A percentile compares a stretch with the other conserved stretches of the same genome.
Conservation (phyloP, 2,113 vertebrate species). For the Crotalus tigris region DNA sequence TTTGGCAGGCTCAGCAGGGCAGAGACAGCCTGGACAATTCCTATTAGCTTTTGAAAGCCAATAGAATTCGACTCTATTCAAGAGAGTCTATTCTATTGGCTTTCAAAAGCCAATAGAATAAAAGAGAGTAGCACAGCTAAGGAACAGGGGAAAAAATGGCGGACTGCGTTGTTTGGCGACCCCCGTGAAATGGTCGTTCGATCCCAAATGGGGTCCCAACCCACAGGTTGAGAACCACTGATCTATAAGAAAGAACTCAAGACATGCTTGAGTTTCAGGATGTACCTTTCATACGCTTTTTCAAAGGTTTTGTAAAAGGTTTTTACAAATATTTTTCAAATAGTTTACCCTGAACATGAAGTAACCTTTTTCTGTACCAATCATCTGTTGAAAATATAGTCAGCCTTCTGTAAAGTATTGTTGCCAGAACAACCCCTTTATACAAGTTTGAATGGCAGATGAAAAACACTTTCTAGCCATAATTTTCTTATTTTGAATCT, state of each 20-base stretch:
- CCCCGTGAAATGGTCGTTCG: too few species aligned
- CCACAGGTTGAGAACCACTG: too few species aligned
- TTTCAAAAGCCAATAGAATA: too few species aligned
- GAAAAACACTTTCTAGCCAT: not conserved
- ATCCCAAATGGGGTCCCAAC: too few species aligned
- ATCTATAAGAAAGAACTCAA: not conserved
- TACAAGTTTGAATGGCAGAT: not conserved
- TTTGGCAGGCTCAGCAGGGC: too few species aligned
- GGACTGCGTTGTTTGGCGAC: too few species aligned
- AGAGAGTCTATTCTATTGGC: too few species aligned
- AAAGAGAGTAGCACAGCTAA: too few species aligned
- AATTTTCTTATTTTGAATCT: not conserved
- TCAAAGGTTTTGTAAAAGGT: not conserved
- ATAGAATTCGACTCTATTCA: too few species aligned
- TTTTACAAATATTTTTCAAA: not conserved
- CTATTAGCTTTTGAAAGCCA: too few species aligned
- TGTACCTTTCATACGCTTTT: not conserved
- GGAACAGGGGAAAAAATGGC: too few species aligned
- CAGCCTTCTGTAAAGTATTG: not conserved
- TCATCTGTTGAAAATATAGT: not conserved
- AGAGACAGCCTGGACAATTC: too few species aligned
- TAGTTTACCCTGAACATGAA: not conserved
- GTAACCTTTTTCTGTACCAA: not conserved
- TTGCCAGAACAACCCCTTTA: not conserved
- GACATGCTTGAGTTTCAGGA: not conserved